Conservation (phyloP, 2,113 vertebrate species). For the Dolichallabes microphthalmus region DNA sequence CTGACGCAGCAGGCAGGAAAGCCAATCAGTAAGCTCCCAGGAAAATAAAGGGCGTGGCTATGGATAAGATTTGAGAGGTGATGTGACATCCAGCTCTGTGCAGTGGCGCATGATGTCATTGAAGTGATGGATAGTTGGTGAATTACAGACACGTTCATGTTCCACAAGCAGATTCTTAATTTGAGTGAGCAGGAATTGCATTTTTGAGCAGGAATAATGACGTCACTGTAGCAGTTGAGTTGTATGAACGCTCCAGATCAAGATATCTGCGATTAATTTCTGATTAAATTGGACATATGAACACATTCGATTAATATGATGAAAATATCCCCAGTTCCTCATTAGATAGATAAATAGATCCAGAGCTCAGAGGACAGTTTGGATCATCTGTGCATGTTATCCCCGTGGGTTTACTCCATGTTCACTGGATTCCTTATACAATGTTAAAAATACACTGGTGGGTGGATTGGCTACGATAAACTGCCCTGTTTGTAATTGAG, state of each 20-base stretch:
- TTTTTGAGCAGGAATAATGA: not conserved
- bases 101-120: too few species aligned
- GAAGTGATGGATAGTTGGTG: not conserved
- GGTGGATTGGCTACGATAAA: too few species aligned
- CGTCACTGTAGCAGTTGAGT: not conserved
- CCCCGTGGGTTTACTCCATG: too few species aligned
- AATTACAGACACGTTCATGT: not conserved
- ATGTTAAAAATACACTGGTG: too few species aligned
- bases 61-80: not conserved
- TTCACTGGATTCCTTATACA: too few species aligned
- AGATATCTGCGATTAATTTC: not conserved
- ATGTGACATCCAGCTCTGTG: not conserved
- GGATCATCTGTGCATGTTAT: too few species aligned
- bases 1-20: not conserved
- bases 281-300: not conserved
- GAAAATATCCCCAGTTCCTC: too few species aligned
- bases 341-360: too few species aligned
- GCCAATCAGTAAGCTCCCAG: constrained; percentile 12
- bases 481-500: too few species aligned
- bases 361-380: too few species aligned
- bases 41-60: not conserved
- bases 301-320: not conserved
- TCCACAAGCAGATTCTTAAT: not conserved
- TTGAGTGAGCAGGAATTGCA: not conserved
- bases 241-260: not conserved